These are phyloP conservation scores for Ctenomys sociabilis DNA, from an alignment of 2,113 vertebrate genomes.

Conservation along the genomic window DNA sequence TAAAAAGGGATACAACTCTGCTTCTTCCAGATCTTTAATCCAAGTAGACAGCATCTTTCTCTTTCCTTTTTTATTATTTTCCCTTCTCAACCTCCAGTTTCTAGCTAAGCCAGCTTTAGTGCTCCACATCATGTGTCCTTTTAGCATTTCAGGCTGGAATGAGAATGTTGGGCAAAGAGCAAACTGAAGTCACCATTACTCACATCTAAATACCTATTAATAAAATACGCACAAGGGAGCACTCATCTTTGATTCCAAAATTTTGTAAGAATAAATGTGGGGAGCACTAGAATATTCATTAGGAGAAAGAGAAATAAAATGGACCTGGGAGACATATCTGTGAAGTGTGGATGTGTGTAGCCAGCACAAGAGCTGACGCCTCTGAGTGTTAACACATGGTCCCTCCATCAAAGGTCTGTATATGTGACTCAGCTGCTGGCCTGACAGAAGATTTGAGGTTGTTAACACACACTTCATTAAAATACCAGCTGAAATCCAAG, in stretches of 20 bases:
- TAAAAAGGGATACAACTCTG: background rate
- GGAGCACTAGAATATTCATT: background rate
- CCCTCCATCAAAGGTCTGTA: constrained; percentile 87
- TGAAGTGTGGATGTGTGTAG: constrained; percentile 79
- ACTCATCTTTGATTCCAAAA: background rate
- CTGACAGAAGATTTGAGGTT: constrained; percentile 87
- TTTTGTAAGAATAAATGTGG: constrained; percentile 50
- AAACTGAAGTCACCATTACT: constrained; percentile 34
- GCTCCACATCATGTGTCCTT: background rate
- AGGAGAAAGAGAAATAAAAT: constrained; percentile 61
- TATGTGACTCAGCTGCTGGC: constrained; percentile 88
- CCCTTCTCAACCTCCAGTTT: rapidly evolving
- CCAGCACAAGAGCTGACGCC: constrained; percentile 76
- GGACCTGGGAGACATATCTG: constrained; percentile 80
- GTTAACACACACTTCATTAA: constrained; percentile 96
- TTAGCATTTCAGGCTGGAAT: background rate
- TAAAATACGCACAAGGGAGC: background rate
- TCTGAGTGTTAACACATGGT: constrained; percentile 91
- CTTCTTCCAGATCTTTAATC: background rate
- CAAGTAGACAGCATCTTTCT: background rate
- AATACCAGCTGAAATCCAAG: constrained; percentile 92
- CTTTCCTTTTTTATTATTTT: background rate
- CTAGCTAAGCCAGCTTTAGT: background rate
- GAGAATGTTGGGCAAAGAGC: background rate
- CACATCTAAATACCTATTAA: constrained; percentile 19